phyloP scores from a whole-genome alignment of 2,113 vertebrate genomes.

The Phaethornis superciliosus region DNA sequence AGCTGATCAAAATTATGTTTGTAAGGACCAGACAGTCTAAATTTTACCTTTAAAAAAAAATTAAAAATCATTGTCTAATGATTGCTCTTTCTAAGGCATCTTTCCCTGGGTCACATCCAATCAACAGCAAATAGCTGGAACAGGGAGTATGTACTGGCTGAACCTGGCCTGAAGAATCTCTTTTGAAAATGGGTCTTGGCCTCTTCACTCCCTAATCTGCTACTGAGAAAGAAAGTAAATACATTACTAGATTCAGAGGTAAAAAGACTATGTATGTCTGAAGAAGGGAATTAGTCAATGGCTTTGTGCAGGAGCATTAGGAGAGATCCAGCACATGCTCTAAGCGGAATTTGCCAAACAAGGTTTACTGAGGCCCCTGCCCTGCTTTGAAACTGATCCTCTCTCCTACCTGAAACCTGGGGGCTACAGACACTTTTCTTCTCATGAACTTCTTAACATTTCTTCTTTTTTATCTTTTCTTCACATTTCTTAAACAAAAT shows the following conservation, averaged over 20 bases:
- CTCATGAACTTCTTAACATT: not conserved
- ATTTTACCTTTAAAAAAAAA: not conserved
- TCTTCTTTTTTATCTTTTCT: too few relatives aligned
- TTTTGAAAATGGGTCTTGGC: not conserved
- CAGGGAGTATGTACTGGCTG: not conserved
- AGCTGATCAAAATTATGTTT: not conserved
- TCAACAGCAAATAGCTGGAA: not conserved
- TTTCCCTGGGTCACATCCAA: not conserved
- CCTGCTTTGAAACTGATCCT: not conserved
- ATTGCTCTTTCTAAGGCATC: not conserved
- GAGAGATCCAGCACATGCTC: not conserved
- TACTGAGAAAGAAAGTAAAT: not conserved
- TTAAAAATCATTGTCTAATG: not conserved
- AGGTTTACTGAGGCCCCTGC: not conserved
- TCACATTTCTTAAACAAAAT: not conserved
- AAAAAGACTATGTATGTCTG: not conserved
- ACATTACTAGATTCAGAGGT: not conserved
- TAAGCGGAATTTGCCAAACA: not conserved
- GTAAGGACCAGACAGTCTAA: not conserved
- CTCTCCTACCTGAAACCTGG: not conserved
- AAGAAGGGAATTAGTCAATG: not conserved
- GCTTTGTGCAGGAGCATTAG: not conserved
- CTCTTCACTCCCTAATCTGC: not conserved
- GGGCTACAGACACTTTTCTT: not conserved
- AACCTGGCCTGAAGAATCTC: not conserved